These are phyloP conservation scores for Pygoscelis adeliae DNA, from an alignment of 2,113 vertebrate genomes.

Conservation along the genomic window DNA sequence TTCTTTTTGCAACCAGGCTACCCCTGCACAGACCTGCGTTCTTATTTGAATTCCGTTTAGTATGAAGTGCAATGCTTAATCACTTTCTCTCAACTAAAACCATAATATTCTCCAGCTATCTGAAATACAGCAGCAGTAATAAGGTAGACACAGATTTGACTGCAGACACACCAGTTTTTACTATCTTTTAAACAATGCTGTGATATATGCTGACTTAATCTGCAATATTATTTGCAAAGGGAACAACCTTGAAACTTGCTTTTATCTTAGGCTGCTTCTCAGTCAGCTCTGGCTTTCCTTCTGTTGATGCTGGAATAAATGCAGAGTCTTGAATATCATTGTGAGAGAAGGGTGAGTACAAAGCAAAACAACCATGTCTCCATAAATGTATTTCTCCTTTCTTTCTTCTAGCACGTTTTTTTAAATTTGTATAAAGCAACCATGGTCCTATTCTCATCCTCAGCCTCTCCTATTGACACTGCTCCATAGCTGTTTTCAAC, in stretches of 20 bases:
- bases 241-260: background rate
- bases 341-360: background rate
- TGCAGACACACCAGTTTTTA: background rate
- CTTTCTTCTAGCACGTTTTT: background rate
- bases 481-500: background rate
- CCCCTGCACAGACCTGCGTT: background rate
- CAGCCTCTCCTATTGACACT: background rate
- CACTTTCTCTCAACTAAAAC: background rate
- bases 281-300: background rate
- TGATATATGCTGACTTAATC: background rate
- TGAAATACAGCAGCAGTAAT: background rate
- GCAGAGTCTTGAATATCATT: background rate
- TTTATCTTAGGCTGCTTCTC: background rate
- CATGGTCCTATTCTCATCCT: background rate
- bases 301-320: background rate
- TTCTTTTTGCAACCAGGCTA: background rate
- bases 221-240: background rate
- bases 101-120: background rate
- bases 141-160: background rate
- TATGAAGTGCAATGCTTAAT: background rate
- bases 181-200: background rate
- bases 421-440: background rate
- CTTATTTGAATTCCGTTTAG: background rate
- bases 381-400: background rate
- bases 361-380: background rate